Conservation (phyloP, 2,797 vertebrate genomes). For the Harpagifer antarcticus region DNA sequence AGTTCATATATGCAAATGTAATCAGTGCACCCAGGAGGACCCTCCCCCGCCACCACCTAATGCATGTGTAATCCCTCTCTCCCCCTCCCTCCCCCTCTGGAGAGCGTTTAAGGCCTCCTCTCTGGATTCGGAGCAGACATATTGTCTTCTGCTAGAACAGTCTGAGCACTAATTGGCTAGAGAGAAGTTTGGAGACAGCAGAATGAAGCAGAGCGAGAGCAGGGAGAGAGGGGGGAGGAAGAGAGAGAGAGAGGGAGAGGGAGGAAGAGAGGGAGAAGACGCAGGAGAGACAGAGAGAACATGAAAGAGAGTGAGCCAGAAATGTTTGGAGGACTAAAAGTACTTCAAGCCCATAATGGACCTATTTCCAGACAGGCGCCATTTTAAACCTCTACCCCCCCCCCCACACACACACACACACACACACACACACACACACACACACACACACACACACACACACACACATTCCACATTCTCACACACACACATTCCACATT, state of each 20-base stretch:
- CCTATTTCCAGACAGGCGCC: slow-evolving; percentile 81
- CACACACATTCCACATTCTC: slow-evolving; percentile 9
- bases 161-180: slow-evolving; percentile 76
- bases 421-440: slow-evolving; percentile 8
- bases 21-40: slow-evolving; percentile 43
- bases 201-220: slow-evolving; percentile 38
- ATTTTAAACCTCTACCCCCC: slow-evolving; percentile 62
- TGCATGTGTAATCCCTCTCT: slow-evolving; percentile 30
- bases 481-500: slow-evolving; percentile 8
- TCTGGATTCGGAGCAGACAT: slow-evolving; percentile 74
- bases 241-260: not conserved
- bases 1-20: slow-evolving; percentile 48
- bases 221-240: slow-evolving; percentile 6
- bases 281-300: slow-evolving; percentile 49
- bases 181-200: slow-evolving; percentile 76
- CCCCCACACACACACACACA: not conserved
- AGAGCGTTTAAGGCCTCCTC: slow-evolving; percentile 74
- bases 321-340: slow-evolving; percentile 75
- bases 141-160: slow-evolving; percentile 76
- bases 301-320: slow-evolving; percentile 60
- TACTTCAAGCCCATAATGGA: slow-evolving; percentile 83
- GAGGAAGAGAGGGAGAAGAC: not conserved
- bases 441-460: slow-evolving; percentile 17
- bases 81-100: slow-evolving; percentile 52
- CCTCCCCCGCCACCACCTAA: slow-evolving; percentile 32